phyloP scores from a whole-genome alignment of 2,113 vertebrate genomes.

The Pomatostomus ruficeps region DNA sequence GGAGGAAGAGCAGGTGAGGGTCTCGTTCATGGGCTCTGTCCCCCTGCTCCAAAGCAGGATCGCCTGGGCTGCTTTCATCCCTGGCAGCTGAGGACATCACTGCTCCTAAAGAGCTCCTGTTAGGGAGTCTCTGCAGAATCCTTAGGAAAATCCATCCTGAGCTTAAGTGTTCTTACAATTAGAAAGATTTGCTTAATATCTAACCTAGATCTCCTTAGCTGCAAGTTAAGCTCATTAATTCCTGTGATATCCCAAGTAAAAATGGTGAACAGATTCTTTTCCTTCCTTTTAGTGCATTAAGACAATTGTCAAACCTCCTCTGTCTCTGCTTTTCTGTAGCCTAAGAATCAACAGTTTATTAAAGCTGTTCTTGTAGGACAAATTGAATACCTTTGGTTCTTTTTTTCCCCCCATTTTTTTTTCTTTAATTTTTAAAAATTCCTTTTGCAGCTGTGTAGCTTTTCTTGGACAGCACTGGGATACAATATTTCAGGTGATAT shows the following conservation, averaged over 20 bases:
- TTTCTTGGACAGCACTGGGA: background rate
- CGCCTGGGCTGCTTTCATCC: background rate
- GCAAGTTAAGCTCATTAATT: background rate
- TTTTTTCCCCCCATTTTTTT: too few species aligned
- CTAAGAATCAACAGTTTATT: background rate
- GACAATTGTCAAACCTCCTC: background rate
- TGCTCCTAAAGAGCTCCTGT: background rate
- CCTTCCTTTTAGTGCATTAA: background rate
- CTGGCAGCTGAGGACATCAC: background rate
- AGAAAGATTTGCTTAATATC: slow-evolving; percentile 9
- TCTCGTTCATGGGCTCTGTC: background rate
- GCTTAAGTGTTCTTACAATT: background rate
- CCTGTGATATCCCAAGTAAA: background rate
- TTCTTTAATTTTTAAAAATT: background rate
- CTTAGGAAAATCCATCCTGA: background rate
- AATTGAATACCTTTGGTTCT: background rate
- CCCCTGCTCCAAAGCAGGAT: background rate
- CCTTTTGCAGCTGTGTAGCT: background rate
- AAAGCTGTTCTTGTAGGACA: background rate
- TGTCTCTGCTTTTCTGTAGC: background rate
- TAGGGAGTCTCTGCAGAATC: background rate
- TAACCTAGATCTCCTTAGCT: slow-evolving; percentile 30
- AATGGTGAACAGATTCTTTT: background rate
- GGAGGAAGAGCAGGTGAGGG: background rate
- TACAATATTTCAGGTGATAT: background rate